These are phyloP conservation scores for Porites lutea DNA, from an alignment of 64 coral and sea anemone genomes.

Conservation along the genomic window DNA sequence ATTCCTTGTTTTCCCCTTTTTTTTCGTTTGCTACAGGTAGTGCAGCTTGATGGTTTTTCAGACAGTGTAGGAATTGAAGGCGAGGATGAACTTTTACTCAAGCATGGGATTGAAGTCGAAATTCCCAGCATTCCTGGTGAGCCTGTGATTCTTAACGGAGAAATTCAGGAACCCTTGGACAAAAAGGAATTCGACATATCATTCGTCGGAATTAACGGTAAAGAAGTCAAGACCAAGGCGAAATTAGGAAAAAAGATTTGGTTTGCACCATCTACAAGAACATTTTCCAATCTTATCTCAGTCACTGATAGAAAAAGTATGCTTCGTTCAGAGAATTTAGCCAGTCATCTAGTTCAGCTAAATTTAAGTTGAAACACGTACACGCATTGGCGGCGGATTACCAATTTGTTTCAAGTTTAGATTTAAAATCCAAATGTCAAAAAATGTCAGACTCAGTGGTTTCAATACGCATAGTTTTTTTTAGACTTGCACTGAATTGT, in stretches of 20 bases:
- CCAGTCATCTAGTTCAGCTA: too few species aligned
- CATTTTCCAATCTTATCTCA: too few species aligned
- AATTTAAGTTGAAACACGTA: too few species aligned
- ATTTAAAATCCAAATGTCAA: too few species aligned
- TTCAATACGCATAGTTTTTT: too few species aligned
- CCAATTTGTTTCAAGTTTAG: too few species aligned
- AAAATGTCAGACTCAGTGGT: too few species aligned
- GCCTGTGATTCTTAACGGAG: background rate
- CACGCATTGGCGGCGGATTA: too few species aligned
- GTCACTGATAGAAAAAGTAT: too few species aligned
- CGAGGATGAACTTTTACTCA: conserved; percentile 3
- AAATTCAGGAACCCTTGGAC: conserved; percentile 22
- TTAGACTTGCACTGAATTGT: too few species aligned
- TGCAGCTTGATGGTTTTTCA: background rate
- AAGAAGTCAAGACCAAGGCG: background rate
- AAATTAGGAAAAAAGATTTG: conserved; percentile 32
- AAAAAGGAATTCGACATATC: conserved; percentile 12
- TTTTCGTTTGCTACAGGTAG: background rate
- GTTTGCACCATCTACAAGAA: background rate
- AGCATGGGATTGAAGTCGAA: background rate
- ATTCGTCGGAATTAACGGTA: too few species aligned
- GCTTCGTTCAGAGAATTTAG: too few species aligned
- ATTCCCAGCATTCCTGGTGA: conserved; percentile 6
- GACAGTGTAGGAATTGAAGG: background rate
- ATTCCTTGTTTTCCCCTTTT: background rate